phyloP scores from a whole-genome alignment of 2,888 invertebrate genomes.

The Drosophila recens region DNA sequence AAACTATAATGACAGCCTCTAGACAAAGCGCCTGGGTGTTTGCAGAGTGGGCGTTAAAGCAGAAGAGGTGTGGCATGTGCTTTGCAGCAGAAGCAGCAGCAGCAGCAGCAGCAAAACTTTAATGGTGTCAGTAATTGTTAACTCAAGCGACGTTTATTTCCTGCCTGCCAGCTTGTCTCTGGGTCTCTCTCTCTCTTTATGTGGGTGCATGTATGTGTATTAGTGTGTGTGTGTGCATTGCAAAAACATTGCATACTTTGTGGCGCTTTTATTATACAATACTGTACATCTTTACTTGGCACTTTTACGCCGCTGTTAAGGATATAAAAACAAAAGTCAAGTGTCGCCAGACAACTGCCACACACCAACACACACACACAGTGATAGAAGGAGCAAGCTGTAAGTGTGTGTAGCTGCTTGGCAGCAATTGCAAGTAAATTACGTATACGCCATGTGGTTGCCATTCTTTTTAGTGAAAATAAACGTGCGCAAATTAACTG shows the following conservation, averaged over 20 bases:
- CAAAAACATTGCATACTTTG: conserved; percentile 71
- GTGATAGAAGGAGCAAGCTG: neutral
- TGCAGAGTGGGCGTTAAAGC: conserved; percentile 12
- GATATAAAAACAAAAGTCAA: conserved; percentile 75
- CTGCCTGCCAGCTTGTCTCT: conserved; percentile 47
- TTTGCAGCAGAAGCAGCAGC: conserved; percentile 23
- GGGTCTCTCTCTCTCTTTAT: conserved; percentile 8
- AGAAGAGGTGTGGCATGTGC: conserved; percentile 43
- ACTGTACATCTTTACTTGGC: conserved; percentile 69
- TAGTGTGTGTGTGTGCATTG: conserved; percentile 25
- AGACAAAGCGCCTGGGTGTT: conserved; percentile 55
- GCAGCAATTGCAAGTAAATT: conserved; percentile 64
- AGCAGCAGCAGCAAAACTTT: conserved; percentile 61
- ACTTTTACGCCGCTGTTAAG: conserved; percentile 72
- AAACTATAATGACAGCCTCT: conserved; percentile 67
- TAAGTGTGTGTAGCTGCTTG: conserved; percentile 25
- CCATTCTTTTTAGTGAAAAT: conserved; percentile 52
- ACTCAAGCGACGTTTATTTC: conserved; percentile 80
- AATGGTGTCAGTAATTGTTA: conserved; percentile 83
- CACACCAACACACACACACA: conserved; percentile 8
- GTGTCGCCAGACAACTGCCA: conserved; percentile 59
- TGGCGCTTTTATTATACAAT: conserved; percentile 67
- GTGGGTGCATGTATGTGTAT: neutral
- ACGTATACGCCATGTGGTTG: conserved; percentile 64
- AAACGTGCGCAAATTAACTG: conserved; percentile 66